A percentile compares a stretch with the other conserved stretches of the same genome.
These are phyloP conservation scores for Pipa parva DNA, from an alignment of 2,113 vertebrate genomes.

Conservation along the genomic window DNA sequence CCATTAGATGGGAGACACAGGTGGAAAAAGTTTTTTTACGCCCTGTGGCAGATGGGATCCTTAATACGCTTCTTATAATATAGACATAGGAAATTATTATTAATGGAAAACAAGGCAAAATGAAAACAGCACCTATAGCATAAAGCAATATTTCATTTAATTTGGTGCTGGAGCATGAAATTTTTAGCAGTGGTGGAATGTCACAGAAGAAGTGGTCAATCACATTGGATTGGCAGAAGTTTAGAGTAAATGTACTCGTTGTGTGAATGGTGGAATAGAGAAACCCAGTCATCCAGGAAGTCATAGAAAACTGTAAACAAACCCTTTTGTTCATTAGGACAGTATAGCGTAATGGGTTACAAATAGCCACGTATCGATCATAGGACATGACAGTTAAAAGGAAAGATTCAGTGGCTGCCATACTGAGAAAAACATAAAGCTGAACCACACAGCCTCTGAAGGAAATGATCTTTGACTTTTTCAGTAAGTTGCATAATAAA, in stretches of 20 bases:
- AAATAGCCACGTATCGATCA: constrained; percentile 18
- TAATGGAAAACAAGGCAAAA: constrained; percentile 35
- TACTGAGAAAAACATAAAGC: constrained; percentile 13
- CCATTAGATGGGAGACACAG: constrained; percentile 50
- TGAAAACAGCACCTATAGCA: constrained; percentile 26
- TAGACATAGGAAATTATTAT: constrained; percentile 47
- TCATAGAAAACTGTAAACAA: constrained; percentile 2
- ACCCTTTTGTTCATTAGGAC: background rate
- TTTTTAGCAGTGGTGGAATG: constrained; percentile 24
- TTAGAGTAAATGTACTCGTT: constrained; percentile 10
- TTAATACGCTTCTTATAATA: constrained; percentile 39
- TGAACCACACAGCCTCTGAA: constrained; percentile 26
- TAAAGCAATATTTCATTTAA: constrained; percentile 12
- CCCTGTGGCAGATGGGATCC: constrained; percentile 20
- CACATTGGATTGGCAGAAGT: constrained; percentile 22
- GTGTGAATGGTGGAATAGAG: constrained; percentile 22
- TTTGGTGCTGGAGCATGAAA: constrained; percentile 16
- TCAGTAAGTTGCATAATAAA: constrained; percentile 26
- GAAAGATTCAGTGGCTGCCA: constrained; percentile 23
- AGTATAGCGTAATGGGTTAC: constrained; percentile 16
- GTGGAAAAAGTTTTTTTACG: constrained; percentile 50
- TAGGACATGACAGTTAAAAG: constrained; percentile 29
- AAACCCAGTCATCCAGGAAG: constrained; percentile 18
- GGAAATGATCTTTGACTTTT: constrained; percentile 29
- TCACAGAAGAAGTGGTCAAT: constrained; percentile 34